Base-by-base conservation (phyloP, 2,113 vertebrate genomes). In the Calcarius ornatus region DNA sequence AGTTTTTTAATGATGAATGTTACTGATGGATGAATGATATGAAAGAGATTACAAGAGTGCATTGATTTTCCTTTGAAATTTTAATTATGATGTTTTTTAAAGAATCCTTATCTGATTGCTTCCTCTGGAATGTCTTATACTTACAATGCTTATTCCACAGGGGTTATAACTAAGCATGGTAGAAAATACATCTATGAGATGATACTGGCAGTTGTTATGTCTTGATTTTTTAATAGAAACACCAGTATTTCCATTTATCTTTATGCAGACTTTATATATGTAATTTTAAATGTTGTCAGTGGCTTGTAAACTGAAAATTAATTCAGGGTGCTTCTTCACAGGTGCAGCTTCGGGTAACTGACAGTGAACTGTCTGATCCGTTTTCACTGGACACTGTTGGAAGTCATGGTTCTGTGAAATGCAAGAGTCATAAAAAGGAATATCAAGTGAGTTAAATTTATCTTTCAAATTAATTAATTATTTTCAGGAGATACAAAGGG, bases 301-400 rank as follows among this genome's bases (percentile, higher is more conserved):
- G 33, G 31, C 25, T 73, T 63, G 6, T 72, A 72, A 89, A 56
- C 3, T 33, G 59, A 72, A 60, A 83, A 80, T 53, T 50, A 81
- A 90, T 77, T 59, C 17, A 24, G 3, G 7, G n/a, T 79, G n/a
- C 56, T 82, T 92, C 31, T 83, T 77, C 88, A 81, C 72, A 99
- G 99, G 98, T 99, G 69, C 98, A 99, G 4, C 99, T 99, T 50
- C 99, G 99, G 98, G 98, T 99, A 92, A 99, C 99, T 54, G 99
- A 99, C 75, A 99, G 99, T 95, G 99, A 99, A 12, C 97, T 99
- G 14, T 99, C 99, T 6, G 99, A 99, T 86, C 98, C 98, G 2
- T 99, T 99, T 98, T 99, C 99, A 45, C 96, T 99, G 93, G 99
- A 99, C 96, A 99, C 99, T 33, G 99, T 99, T 85, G 99, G 99